Evolutionary conservation across 2,113 vertebrate genomes (phyloP), one percentile per base, ranked within the genome.

Genomic region (Sylvia atricapilla): DNA sequence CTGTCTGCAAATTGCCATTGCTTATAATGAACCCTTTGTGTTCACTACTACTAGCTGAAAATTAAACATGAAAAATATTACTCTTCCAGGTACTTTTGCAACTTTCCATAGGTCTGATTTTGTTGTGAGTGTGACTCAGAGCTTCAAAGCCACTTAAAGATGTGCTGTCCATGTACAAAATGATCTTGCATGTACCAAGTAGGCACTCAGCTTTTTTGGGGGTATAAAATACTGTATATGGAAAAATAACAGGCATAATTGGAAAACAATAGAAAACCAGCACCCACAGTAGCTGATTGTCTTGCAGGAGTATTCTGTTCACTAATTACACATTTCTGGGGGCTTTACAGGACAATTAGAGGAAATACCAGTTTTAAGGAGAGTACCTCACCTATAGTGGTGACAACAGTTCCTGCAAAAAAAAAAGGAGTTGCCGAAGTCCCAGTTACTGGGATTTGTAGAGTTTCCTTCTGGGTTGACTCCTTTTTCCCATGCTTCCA

Each of bases 381-480:
- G 8, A 77, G 21, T 75, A 73, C 62, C 96, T 98, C 97, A 98
- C 99, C 99, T 97, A 99, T 99, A 59, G 99, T 99, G 67, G 99
- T 99, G 96, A 99, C 97, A 6, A 99, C 99, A 1, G 99, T 99
- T 89, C 99, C 98, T 28, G 98, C 98, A 88, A 99, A 99, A 95
- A 99, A 99, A 99, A 97, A 99, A 99, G 52, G 99, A 99, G 97
- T 98, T 99, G 95, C 98, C 98, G 56, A 99, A 99, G 95, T 99
- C 99, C 99, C 99, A 99, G 98, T 99, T 99, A 96, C 98, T 99
- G 86, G 98, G 98, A 97, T 98, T 99, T 5, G 98, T 99, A 44
- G 98, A 98, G 86, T 99, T 99, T 80, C 98, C 98, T 62, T 98
- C 98, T n/a, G 99, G 99, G 91, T 98, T 99, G 81, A 99, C 98